Evolutionary conservation across 2,797 vertebrate genomes (phyloP), one percentile per base, ranked within the genome.

Genomic region (Phataginus tricuspis): DNA sequence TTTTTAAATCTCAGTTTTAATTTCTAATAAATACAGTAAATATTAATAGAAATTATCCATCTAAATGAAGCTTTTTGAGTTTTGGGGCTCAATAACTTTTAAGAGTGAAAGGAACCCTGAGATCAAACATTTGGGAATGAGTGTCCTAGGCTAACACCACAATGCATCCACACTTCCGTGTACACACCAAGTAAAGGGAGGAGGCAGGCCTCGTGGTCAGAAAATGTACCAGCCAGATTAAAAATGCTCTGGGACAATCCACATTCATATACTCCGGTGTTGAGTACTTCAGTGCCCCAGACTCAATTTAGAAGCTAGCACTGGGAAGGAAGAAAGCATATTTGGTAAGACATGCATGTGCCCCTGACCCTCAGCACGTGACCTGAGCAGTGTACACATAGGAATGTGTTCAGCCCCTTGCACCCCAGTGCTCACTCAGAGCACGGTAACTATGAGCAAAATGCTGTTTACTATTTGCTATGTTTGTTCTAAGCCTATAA

Each of bases 341-440:
- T 3, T 15, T 53, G 27, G 34, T 12, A 29, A 27, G 86, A 90
- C 42, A n/a, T 5, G 14, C 1, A 11, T 1, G 1, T 16, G 37
- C 19, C 0, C 4, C 1, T 8, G 29, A 42, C 3, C 29, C 16
- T n/a, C 18, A 5, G 16, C 7, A 49, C 25, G 6, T 1, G n/a
- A 19, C 45, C 2, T 7, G 34, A 8, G 21, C 37, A 27, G 31
- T 3, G 12, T 13, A 16, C 49, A 18, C 8, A 9, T 39, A 4
- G 45, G 57, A 68, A 23, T 23, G 34, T 0, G 7, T 12, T n/a
- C 15, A 53, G 55, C 51, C 16, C 1, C n/a, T 66, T 25, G 0
- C 0, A 34, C 64, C 39, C 63, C 53, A 19, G 18, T 80, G 59
- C 59, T 63, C 39, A n/a, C 53, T 31, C 59, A 82, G 15, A 25